Evolutionary conservation across 2,888 invertebrate genomes (phyloP).

Genomic region (Lepidocyrtinus sp.): DNA sequence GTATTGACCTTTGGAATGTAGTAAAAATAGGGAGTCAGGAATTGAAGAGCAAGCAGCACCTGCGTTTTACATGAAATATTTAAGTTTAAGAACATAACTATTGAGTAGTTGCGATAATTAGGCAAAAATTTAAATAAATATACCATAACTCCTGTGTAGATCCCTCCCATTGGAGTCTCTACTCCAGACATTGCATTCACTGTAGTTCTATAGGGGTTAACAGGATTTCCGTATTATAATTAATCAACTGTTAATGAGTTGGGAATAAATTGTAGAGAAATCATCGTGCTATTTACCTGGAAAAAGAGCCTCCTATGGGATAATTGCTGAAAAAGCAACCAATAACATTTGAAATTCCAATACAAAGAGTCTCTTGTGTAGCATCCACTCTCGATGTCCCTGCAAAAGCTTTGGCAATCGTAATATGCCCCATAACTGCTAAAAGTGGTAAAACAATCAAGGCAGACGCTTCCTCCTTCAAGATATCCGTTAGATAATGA

Average conservation of each 20-base stretch:
- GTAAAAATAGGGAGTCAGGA: conserved; percentile 90
- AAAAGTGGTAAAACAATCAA: conserved; percentile 64
- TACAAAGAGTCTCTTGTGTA: conserved; percentile 60
- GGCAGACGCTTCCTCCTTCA: conserved; percentile 65
- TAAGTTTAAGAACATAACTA: no score
- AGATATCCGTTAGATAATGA: conserved; percentile 54
- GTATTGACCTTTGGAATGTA: conserved; percentile 84
- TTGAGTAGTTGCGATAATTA: no score
- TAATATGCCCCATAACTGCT: conserved; percentile 60
- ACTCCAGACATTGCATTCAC: conserved; percentile 66
- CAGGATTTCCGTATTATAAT: no score
- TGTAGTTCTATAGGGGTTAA: no score
- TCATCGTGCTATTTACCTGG: no score
- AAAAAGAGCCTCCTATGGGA: conserved; percentile 62
- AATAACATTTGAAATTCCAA: conserved; percentile 63
- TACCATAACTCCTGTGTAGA: conserved; percentile 30
- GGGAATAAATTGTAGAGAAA: no score
- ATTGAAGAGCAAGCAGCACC: conserved; percentile 80
- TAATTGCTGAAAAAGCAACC: conserved; percentile 61
- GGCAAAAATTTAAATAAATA: no score
- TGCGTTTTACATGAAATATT: no score
- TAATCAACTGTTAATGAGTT: no score
- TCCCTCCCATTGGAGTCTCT: conserved; percentile 53
- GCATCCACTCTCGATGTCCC: conserved; percentile 59
- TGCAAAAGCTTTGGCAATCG: conserved; percentile 53